Evolutionary conservation across 2,888 invertebrate species (phyloP).

Genomic region (Eulithis prunata): DNA sequence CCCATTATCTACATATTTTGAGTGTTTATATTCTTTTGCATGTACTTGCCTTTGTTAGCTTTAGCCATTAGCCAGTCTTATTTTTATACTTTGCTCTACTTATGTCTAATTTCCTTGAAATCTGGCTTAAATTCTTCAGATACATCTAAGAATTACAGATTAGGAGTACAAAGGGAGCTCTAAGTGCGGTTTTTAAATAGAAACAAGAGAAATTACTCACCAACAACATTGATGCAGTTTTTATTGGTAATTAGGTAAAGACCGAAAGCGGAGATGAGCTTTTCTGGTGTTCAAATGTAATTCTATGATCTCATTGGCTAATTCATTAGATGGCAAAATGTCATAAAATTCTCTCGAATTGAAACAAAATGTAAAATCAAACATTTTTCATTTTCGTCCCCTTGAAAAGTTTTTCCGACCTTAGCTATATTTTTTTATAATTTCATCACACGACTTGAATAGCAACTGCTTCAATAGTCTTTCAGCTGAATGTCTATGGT

Average conservation of each 20-base stretch:
- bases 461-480: slow-evolving; percentile 14
- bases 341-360: no score
- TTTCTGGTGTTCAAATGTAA: no score
- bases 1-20: slow-evolving; percentile 30
- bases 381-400: no score
- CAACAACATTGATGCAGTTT: no score
- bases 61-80: slow-evolving; percentile 7
- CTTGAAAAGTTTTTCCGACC: no score
- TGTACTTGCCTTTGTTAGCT: slow-evolving; percentile 30
- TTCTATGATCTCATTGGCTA: no score
- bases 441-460: background rate
- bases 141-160: background rate
- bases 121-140: background rate
- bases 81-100: slow-evolving; percentile 6
- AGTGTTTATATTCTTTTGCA: slow-evolving; percentile 30
- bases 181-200: background rate
- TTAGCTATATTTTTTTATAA: background rate
- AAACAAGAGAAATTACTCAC: no score
- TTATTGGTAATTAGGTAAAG: no score
- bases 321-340: no score
- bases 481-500: slow-evolving; percentile 10
- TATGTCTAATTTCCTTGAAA: background rate
- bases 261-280: no score
- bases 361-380: no score
- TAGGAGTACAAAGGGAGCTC: background rate